Conservation (phyloP, 2,113 vertebrate genomes). For the human (Homo sapiens) region GRCh38 chr12:125383001-125383500, state of each 20-base stretch:
- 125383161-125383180: not conserved
- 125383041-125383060: not conserved
- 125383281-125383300: not conserved
- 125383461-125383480: not conserved
- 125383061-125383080: not conserved
- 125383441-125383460: not conserved
- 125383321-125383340: not conserved
- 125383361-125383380: not conserved
- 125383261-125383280: not conserved
- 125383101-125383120: not conserved
- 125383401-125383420: not conserved
- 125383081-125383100: not conserved
- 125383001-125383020: not conserved
- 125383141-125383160: not conserved
- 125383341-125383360: not conserved
- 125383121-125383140: not conserved
- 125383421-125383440: not conserved
- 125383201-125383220: not conserved
- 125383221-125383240: not conserved
- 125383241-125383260: rapidly evolving
- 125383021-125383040: not conserved
- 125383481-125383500: not conserved
- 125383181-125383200: not conserved
- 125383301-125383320: not conserved
- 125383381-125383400: not conserved